These are phyloP conservation scores for Lacerta bilineata DNA, from an alignment of 2,797 vertebrate genomes.

Conservation along the genomic window DNA sequence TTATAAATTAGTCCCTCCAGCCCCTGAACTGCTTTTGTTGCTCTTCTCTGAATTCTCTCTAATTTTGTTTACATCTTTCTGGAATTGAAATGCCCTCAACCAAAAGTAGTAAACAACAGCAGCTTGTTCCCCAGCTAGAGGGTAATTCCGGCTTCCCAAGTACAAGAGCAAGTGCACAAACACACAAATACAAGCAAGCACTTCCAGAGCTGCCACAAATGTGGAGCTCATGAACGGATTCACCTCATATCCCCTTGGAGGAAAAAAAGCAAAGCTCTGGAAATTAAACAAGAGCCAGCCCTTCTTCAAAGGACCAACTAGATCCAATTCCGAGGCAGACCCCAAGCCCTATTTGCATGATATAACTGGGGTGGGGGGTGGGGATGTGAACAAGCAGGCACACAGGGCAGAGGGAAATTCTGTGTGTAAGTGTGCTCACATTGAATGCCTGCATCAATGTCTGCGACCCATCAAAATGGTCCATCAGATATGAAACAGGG, in stretches of 20 bases:
- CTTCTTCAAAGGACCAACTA: background rate
- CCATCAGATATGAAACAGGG: too few relatives aligned
- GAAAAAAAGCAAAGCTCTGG: background rate
- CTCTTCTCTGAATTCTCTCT: slow-evolving; percentile 77
- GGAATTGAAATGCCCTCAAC: slow-evolving; percentile 77
- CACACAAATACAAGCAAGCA: slow-evolving; percentile 16
- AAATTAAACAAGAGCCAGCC: slow-evolving; percentile 9
- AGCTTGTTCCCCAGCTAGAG: slow-evolving; percentile 76
- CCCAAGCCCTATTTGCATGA: background rate
- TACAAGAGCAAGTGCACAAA: slow-evolving; percentile 28
- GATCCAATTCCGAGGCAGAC: background rate
- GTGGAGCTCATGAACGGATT: accelerated
- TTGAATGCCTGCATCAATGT: too few relatives aligned
- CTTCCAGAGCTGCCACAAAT: accelerated
- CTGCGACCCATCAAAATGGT: too few relatives aligned
- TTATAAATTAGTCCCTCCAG: slow-evolving; percentile 74
- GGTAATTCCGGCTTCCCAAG: slow-evolving; percentile 64
- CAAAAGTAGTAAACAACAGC: slow-evolving; percentile 70
- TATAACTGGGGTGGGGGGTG: background rate
- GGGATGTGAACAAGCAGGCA: background rate
- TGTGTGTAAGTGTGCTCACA: too few relatives aligned
- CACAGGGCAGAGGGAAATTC: too few relatives aligned
- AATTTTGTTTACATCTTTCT: slow-evolving; percentile 79
- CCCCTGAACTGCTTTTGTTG: slow-evolving; percentile 76
- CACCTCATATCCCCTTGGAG: background rate